These are phyloP conservation scores for Ectemnius cavifrons DNA, from an alignment of 2,888 invertebrate genomes.

Conservation along the genomic window DNA sequence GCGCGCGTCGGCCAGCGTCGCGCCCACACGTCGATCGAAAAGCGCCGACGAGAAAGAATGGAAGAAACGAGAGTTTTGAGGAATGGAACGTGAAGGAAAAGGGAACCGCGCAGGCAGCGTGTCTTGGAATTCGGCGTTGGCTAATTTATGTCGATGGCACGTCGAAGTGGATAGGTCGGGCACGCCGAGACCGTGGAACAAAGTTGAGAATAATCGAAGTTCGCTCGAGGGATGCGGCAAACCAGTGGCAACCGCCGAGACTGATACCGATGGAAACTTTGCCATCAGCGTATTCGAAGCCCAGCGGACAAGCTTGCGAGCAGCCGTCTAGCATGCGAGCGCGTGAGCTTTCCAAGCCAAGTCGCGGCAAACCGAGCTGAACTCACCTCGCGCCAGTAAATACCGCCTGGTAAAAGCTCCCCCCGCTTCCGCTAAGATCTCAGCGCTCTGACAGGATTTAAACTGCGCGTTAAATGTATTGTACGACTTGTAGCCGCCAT, in stretches of 20 bases:
- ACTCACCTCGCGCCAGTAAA: slow-evolving; percentile 36
- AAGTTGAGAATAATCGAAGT: slow-evolving; percentile 65
- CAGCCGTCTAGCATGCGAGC: slow-evolving; percentile 20
- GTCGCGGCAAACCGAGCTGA: slow-evolving; percentile 37
- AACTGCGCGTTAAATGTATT: too few species aligned
- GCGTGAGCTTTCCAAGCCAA: slow-evolving; percentile 1
- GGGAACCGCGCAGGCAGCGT: slow-evolving; percentile 3
- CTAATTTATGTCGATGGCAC: slow-evolving; percentile 60
- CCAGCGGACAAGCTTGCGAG: slow-evolving; percentile 25
- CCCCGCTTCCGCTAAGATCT: slow-evolving; percentile 31
- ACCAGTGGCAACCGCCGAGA: slow-evolving; percentile 48
- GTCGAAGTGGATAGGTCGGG: slow-evolving; percentile 42
- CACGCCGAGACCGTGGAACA: slow-evolving; percentile 21
- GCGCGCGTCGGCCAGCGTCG: slow-evolving; percentile 16
- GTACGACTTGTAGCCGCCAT: too few species aligned
- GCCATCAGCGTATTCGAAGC: slow-evolving; percentile 46
- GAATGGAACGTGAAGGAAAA: slow-evolving; percentile 4
- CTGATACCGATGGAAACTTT: slow-evolving; percentile 63
- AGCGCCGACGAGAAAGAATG: slow-evolving; percentile 10
- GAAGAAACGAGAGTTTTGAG: not conserved
- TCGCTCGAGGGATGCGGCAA: slow-evolving; percentile 44
- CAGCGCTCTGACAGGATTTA: slow-evolving; percentile 6
- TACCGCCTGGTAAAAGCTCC: slow-evolving; percentile 48
- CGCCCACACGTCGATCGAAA: slow-evolving; percentile 1
- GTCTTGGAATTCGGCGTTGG: slow-evolving; percentile 37